Base-by-base conservation (phyloP, 2,888 invertebrate genomes). In the Bhutanitis thaidina region DNA sequence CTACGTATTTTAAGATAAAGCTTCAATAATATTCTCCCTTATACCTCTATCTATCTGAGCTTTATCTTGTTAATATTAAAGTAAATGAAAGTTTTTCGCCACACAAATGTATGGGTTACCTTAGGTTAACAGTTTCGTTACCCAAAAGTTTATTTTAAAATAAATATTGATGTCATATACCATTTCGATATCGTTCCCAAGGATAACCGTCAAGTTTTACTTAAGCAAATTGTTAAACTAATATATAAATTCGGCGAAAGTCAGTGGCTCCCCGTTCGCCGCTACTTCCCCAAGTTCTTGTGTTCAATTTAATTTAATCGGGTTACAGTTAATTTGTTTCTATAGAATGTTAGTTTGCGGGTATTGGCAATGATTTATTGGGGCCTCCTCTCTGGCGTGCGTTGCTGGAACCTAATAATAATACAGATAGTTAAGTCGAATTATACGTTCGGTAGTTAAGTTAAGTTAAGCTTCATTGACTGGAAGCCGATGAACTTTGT, bases 231-330 rank as follows among this genome's bases (percentile, higher is more conserved):
- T 72, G 76, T 68, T 74, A 63, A 73, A 69, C 77, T 74, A 72
- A 73, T 75, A 72, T 73, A 74, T 71, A 72, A 74, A 76, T 73
- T 77, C 60, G 59, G 55, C 60, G 70, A 72, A 74, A 76, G 71
- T 71, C 75, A 68, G 69, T 61, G 72, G 70, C 62, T 73, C 64
- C 27, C 66, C 55, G 69, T 67, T 63, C 67, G 63, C 49, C 32
- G 30, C 30, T 25, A 25, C 36, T 8, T 30, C 37, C 7, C 66
- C 62, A 67, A 62, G 67, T 69, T 66, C 59, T 57, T 52, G 58
- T 61, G 67, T 72, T 68, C 65, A 66, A 71, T 77, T 76, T 67
- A 76, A 74, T 79, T 72, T 70, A 66, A 69, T 61, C 64, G 61
- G 58, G 64, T 69, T 67, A 64, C 63, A 59, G 65, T 64, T 74